These are phyloP conservation scores for Odontophorus gujanensis DNA, from an alignment of 2,113 vertebrate species.

Conservation along the genomic window DNA sequence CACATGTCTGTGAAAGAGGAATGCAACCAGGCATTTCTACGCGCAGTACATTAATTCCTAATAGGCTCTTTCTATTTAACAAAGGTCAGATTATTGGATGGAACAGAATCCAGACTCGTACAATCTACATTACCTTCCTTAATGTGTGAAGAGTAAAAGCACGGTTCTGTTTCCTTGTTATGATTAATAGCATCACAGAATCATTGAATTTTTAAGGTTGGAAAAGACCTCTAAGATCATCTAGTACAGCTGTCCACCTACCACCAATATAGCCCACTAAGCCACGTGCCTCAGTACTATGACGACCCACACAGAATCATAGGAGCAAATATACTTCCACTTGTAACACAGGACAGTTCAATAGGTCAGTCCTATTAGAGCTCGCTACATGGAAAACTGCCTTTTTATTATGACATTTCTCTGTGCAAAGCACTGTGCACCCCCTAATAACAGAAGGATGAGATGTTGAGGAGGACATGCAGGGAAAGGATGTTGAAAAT, in stretches of 20 bases:
- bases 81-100: background rate
- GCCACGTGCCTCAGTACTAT: no score
- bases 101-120: background rate
- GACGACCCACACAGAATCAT: no score
- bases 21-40: slow-evolving; percentile 67
- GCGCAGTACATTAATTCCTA: slow-evolving; percentile 59
- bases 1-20: slow-evolving; percentile 68
- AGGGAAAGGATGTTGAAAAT: background rate
- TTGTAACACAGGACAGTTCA: background rate
- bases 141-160: background rate
- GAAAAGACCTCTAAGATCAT: no score
- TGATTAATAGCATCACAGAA: no score
- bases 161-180: background rate
- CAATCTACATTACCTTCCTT: background rate
- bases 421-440: background rate
- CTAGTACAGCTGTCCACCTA: no score
- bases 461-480: background rate
- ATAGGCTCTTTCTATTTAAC: slow-evolving; percentile 36
- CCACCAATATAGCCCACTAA: no score
- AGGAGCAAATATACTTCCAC: background rate
- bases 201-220: no score
- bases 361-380: background rate
- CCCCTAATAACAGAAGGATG: fast-evolving
- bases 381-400: background rate
- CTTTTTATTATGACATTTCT: background rate